Conservation (phyloP, 2,113 vertebrate species). For the Hippolais icterina region DNA sequence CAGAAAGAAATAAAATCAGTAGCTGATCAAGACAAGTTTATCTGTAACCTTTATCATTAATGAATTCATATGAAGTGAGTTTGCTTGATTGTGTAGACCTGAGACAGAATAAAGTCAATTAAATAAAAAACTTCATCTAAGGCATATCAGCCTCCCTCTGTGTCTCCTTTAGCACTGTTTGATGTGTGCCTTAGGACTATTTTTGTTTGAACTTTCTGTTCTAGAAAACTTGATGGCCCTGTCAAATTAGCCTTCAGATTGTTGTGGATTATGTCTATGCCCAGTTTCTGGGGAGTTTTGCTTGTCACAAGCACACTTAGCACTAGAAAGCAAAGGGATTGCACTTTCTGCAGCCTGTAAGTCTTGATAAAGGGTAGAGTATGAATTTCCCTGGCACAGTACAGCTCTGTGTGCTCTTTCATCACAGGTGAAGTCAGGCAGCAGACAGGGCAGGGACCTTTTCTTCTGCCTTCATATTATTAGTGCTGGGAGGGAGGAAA, state of each 20-base stretch:
- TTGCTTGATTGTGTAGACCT: constrained; percentile 33
- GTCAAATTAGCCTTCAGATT: background rate
- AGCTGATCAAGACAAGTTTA: constrained; percentile 55
- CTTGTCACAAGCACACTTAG: constrained; percentile 27
- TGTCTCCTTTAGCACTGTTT: constrained; percentile 35
- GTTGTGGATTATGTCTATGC: constrained; percentile 1
- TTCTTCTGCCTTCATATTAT: background rate
- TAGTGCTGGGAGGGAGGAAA: background rate
- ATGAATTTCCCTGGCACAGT: background rate
- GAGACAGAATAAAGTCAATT: constrained; percentile 53
- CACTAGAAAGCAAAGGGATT: background rate
- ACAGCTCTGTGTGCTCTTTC: background rate
- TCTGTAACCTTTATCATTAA: constrained; percentile 58
- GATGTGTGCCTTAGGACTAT: background rate
- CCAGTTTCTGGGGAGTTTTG: background rate
- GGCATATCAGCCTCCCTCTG: background rate
- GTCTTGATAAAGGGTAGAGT: background rate
- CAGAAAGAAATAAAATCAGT: constrained; percentile 64
- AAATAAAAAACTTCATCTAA: constrained; percentile 38
- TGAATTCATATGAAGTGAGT: constrained; percentile 34
- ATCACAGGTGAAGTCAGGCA: background rate
- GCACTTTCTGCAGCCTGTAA: background rate
- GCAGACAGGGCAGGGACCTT: background rate
- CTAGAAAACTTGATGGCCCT: background rate
- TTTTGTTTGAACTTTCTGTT: constrained; percentile 31